A percentile compares a stretch with the other conserved stretches of the same genome.
These are phyloP conservation scores for Kryptolebias marmoratus DNA, from an alignment of 2,113 vertebrate species.

Conservation along the genomic window DNA sequence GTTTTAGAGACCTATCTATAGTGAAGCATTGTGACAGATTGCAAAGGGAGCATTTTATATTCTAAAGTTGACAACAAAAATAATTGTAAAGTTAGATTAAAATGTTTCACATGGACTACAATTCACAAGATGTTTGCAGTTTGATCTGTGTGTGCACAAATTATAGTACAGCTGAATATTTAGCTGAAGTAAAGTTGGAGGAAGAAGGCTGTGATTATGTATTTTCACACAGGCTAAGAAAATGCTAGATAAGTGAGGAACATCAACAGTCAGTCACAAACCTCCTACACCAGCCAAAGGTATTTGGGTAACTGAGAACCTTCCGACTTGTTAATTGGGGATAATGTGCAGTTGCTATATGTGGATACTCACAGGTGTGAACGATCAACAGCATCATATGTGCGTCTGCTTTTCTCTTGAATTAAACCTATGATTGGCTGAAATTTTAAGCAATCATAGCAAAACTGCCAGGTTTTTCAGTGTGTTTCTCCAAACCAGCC, in stretches of 20 bases:
- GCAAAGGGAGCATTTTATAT: too few species aligned
- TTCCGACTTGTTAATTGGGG: conserved; percentile 12
- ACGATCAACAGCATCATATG: conserved; percentile 10
- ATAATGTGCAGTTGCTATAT: not conserved
- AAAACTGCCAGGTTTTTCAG: conserved; percentile 32
- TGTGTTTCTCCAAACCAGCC: conserved; percentile 31
- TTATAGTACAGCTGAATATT: conserved; percentile 7
- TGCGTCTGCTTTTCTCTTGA: conserved; percentile 3
- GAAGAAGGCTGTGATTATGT: conserved; percentile 15
- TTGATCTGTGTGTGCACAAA: not conserved
- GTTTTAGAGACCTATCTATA: too few species aligned
- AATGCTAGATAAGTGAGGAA: not conserved
- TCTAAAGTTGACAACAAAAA: too few species aligned
- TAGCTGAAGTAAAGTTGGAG: conserved; percentile 22
- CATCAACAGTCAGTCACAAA: conserved; percentile 6
- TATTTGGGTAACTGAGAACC: conserved; percentile 8
- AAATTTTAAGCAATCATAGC: conserved; percentile 34
- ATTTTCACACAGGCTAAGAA: conserved; percentile 3
- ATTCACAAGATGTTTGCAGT: not conserved
- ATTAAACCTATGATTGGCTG: conserved; percentile 37
- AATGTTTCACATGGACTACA: conserved; percentile 4
- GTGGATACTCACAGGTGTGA: conserved; percentile 19
- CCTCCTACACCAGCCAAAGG: conserved; percentile 9
- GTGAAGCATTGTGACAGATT: too few species aligned
- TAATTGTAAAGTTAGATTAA: not conserved